Evolutionary conservation across 2,888 invertebrate species (phyloP).

Genomic region (Drosophila barbarae): DNA sequence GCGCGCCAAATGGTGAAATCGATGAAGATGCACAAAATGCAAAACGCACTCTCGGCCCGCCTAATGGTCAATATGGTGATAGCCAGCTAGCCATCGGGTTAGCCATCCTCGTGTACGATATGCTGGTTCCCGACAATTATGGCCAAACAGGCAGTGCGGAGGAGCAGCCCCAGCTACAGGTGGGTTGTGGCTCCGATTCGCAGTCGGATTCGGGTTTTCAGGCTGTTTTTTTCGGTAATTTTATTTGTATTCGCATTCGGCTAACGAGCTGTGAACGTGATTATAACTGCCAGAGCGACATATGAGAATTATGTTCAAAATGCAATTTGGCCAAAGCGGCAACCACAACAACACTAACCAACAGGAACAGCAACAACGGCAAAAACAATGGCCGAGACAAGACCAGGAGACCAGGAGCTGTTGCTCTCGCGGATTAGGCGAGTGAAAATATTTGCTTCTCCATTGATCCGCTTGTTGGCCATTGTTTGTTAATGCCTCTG

Average conservation of each 20-base stretch:
- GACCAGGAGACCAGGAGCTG: conserved; percentile 40
- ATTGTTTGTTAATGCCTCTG: conserved; percentile 70
- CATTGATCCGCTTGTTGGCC: conserved; percentile 58
- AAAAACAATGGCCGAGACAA: conserved; percentile 60
- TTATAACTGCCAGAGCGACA: conserved; percentile 70
- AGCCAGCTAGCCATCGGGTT: conserved; percentile 7
- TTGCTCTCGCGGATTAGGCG: conserved; percentile 24
- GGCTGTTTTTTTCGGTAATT: conserved; percentile 35
- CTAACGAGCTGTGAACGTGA: conserved; percentile 75
- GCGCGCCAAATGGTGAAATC: conserved; percentile 74
- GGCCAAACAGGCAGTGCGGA: conserved; percentile 54
- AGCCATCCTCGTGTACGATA: conserved; percentile 53
- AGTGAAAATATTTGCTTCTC: conserved; percentile 72
- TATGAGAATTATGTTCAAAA: conserved; percentile 75
- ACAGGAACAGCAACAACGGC: conserved; percentile 36
- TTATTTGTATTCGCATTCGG: conserved; percentile 47
- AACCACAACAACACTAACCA: conserved; percentile 8
- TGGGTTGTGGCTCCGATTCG: conserved; percentile 61
- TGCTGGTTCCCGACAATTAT: conserved; percentile 71
- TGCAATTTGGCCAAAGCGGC: conserved; percentile 62
- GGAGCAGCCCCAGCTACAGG: conserved; percentile 54
- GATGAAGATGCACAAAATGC: conserved; percentile 75
- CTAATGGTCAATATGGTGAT: conserved; percentile 75
- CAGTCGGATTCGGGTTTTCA: conserved; percentile 15
- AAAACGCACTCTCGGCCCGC: conserved; percentile 64